These are phyloP conservation scores for Poeciliopsis turrubarensis DNA, from an alignment of 2,113 vertebrate species.

Conservation along the genomic window DNA sequence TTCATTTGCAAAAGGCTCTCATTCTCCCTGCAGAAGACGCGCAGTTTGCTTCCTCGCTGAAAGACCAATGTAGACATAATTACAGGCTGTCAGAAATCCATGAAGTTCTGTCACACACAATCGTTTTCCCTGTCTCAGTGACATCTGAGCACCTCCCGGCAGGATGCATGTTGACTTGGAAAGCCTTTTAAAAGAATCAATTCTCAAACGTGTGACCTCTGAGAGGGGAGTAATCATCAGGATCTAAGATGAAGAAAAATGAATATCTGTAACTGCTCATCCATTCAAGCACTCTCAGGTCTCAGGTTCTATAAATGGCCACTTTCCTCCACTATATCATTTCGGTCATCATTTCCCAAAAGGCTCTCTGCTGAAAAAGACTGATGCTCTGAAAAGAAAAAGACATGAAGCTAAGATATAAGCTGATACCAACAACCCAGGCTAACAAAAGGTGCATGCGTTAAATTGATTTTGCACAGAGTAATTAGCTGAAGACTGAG, in stretches of 20 bases:
- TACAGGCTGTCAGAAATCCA: slow-evolving; percentile 45
- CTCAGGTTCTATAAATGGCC: slow-evolving; percentile 41
- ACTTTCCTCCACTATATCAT: slow-evolving; percentile 33
- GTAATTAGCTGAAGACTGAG: background rate
- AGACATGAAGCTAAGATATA: background rate
- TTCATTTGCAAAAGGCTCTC: slow-evolving; percentile 51
- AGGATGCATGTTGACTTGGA: slow-evolving; percentile 43
- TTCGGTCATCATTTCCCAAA: slow-evolving; percentile 32
- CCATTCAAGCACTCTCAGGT: slow-evolving; percentile 21
- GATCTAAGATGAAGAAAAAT: slow-evolving; percentile 49
- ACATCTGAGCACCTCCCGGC: slow-evolving; percentile 13
- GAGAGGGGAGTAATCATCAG: slow-evolving; percentile 46
- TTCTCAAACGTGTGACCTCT: slow-evolving; percentile 40
- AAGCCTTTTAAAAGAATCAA: slow-evolving; percentile 43
- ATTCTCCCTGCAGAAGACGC: slow-evolving; percentile 37
- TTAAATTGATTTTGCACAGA: background rate
- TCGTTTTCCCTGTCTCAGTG: slow-evolving; percentile 43
- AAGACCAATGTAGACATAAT: slow-evolving; percentile 47
- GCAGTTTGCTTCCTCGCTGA: slow-evolving; percentile 32
- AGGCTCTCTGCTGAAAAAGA: slow-evolving; percentile 30
- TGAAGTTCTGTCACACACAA: slow-evolving; percentile 23
- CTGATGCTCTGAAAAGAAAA: slow-evolving; percentile 19
- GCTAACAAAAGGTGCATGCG: background rate
- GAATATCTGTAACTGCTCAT: slow-evolving; percentile 46
- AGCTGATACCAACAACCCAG: background rate